Evolutionary conservation across 35 echinoderm and acorn worm species (phyloP), one percentile per base, ranked within the genome.

Genomic region (Holothuria glaberrima): DNA sequence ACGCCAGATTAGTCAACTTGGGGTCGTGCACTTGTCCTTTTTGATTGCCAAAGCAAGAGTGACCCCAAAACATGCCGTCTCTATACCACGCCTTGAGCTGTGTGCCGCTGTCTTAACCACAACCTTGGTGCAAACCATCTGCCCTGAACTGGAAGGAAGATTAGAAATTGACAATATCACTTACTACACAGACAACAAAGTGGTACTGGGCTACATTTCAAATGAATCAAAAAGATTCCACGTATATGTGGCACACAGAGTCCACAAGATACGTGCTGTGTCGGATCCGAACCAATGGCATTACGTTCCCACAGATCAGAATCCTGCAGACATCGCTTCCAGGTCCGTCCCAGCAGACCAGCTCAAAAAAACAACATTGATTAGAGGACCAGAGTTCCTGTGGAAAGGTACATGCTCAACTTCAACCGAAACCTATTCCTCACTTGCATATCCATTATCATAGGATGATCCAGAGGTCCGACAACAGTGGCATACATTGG

Each of bases 61-160:
- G n/a, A n/a, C n/a, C n/a, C n/a, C n/a, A n/a, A n/a, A 30, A 57
- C 88, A 64, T 16, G 90, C 87, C 30, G 18, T 73, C 30, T 89
- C 94, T 6, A 82, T 96, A 22, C 94, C 88, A 1, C 52, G 92
- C 13, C 77, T 97, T 7, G 92, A 97, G 72, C 68, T 97, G 9
- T 88, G 89, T 68, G 95, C 92, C 31, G 95, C 95, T 6, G 95
- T 97, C 12, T 2, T 94, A 19, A 86, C 92, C 1, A 30, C 6
- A 12, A 5, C 44, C 44, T 10, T 46, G 4, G 10, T 10, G 4
- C 44, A 46, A 46, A 46, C 44, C 44, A 5, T 46, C 10, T 10
- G 10, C 44, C 44, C 44, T 5, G 44, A 46, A 10, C 10, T 46
- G 10, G 44, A 46, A 46, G 44, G 44, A 46, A 46, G 44, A 10